Evolutionary conservation across 1,140 invertebrate genomes (phyloP), one percentile per base, ranked within the genome.

Genomic region (Bombus pascuorum): DNA sequence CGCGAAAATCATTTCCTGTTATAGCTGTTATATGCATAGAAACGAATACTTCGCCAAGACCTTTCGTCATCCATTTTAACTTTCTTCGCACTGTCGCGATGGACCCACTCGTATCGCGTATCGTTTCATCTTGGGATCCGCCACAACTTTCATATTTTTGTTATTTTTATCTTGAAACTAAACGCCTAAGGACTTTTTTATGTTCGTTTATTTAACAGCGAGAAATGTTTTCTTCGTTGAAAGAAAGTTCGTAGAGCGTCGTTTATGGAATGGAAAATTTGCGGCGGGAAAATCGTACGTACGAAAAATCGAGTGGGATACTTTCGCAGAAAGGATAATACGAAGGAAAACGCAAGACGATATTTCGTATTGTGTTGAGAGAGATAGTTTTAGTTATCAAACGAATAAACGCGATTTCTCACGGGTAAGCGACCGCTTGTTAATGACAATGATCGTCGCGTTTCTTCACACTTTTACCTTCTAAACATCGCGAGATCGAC

Each of bases 391-490:
- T 37, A 68, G 1, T 34, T 37, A 68, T 18, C 34, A 18, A 44
- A 79, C 32, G 4, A 65, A 37, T 13, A 28, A 77, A 66, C 3
- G 8, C 15, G 15, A 32, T 57, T 80, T 42, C 13, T 62, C 0
- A 10, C 0, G 12, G 22, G 57, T 28, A 47, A 66, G 53, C 32
- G 32, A 72, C 53, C 42, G 22, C 37, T 42, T 3, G 34, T 44
- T 53, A 57, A 22, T 25, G 74, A 34, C n/a, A 59, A 71, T 84
- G 12, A n/a, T 57, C 62, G 44, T 47, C 32, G 12, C 4, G 32
- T 75, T 75, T 75, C 22, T 37, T 72, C 22, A 12, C 68, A 65
- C 83, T 80, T 85, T 85, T 85, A 79, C 37, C n/a, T 83, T 78
- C 53, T 9, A 59, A n/a, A n/a, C 4, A 42, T 8, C 32, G 32